Evolutionary conservation across 2,888 invertebrate species (phyloP), one percentile per base, ranked within the genome.

Genomic region (Sesamia inferens): DNA sequence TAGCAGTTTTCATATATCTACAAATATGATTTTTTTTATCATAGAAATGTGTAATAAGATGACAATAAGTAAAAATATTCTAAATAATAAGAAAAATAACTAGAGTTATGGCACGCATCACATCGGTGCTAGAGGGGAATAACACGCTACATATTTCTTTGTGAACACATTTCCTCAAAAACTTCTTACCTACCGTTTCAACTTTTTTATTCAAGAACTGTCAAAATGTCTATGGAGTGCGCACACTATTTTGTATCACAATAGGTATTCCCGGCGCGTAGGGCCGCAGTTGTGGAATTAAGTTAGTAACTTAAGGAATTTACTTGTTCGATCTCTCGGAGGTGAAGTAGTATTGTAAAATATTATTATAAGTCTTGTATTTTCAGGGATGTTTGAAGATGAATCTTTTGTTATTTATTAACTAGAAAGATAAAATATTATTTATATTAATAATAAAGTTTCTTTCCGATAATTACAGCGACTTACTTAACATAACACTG

Each of bases 31-130:
- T 87, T 84, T 85, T 85, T 86, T 81, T 79, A 90, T 82, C 92
- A 92, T 92, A 91, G 79, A 90, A 92, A 91, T 89, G 90, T 81
- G 88, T 87, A 89, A 90, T 90, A 90, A 88, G 85, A 85, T 85
- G 81, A 88, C 85, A 84, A 87, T 86, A 88, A 88, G 88, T 88
- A 86, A 87, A 86, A 89, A 90, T 89, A 89, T 88, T 85, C 84
- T 73, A 87, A 88, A 90, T 90, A 88, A 89, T 85, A 90, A 84
- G 86, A 87, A 86, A 83, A 86, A 88, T 85, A 88, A 85, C 84
- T 31, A 31, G 31, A 31, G 31, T 31, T 31, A 31, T 31, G 31
- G 31, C 31, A 31, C 31, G 31, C 31, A 31, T 31, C 31, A 31
- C 31, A 31, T 83, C 80, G 84, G 64, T 69, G 76, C 73, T 82